Evolutionary conservation across 2,888 invertebrate species (phyloP).

Genomic region (Esperia sulphurella): DNA sequence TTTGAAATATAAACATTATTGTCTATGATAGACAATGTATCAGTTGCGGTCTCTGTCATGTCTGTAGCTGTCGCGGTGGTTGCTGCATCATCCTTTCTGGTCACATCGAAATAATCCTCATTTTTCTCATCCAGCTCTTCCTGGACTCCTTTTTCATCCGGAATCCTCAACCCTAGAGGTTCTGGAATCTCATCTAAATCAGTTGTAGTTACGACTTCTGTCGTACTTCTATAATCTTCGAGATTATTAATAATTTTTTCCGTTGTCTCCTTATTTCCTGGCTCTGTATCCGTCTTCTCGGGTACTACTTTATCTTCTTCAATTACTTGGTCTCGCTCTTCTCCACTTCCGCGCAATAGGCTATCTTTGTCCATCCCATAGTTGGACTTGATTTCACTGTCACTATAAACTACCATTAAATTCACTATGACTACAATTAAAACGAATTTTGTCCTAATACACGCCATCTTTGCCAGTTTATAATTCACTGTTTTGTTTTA

Average conservation of each 20-base stretch:
- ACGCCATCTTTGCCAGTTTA: slow-evolving; percentile 20
- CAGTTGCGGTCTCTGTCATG: slow-evolving; percentile 3
- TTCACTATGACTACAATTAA: slow-evolving; percentile 17
- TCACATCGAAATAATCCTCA: neutral
- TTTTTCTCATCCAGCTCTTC: neutral
- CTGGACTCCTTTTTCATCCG: neutral
- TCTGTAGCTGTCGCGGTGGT: slow-evolving; percentile 12
- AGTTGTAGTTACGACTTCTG: neutral
- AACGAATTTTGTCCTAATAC: slow-evolving; percentile 16
- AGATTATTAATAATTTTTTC: neutral
- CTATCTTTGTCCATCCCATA: neutral
- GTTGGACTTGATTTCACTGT: neutral
- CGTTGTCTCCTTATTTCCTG: neutral
- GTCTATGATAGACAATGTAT: slow-evolving; percentile 27
- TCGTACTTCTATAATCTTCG: neutral
- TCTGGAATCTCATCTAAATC: neutral
- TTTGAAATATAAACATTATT: slow-evolving; percentile 36
- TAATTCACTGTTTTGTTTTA: slow-evolving; percentile 3
- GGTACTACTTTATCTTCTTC: neutral
- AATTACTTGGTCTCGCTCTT: slow-evolving; percentile 7
- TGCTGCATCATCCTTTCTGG: neutral
- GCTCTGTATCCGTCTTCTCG: neutral
- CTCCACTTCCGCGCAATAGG: slow-evolving; percentile 7
- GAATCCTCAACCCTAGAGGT: neutral
- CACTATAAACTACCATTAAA: slow-evolving; percentile 11